phyloP scores from a whole-genome alignment of 53 echinoderm and acorn worm species.

The Echinometra lucunter region DNA sequence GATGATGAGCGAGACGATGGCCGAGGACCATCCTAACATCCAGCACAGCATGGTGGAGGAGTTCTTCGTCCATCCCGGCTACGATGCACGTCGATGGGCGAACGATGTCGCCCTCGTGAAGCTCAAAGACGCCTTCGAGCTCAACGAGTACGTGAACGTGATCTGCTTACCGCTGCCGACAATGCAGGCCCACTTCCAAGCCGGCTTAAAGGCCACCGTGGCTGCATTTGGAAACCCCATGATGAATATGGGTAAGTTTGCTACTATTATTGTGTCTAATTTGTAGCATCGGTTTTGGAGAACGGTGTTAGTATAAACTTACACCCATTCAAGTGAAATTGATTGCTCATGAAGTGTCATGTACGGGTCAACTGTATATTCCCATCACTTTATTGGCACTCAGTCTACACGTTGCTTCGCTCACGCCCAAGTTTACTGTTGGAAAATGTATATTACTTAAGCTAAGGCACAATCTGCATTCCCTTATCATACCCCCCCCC shows the following conservation, averaged over 20 bases:
- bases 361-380: too few species aligned
- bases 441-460: too few species aligned
- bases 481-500: too few species aligned
- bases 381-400: background rate
- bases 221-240: slow-evolving; percentile 43
- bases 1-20: slow-evolving; percentile 17
- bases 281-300: too few species aligned
- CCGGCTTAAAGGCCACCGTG: slow-evolving; percentile 31
- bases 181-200: slow-evolving; percentile 28
- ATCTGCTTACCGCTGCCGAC: slow-evolving; percentile 45
- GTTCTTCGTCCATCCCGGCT: slow-evolving; percentile 59
- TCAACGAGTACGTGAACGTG: slow-evolving; percentile 45
- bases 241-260: slow-evolving; percentile 45
- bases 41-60: slow-evolving; percentile 44
- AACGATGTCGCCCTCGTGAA: slow-evolving; percentile 59
- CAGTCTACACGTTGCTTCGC: too few species aligned
- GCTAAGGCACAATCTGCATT: too few species aligned
- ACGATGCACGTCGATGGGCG: background rate
- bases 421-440: too few species aligned
- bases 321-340: too few species aligned
- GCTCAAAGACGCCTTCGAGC: slow-evolving; percentile 38
- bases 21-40: slow-evolving; percentile 6
- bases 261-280: too few species aligned
- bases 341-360: too few species aligned
- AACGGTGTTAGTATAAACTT: too few species aligned